A percentile compares a stretch with the other conserved stretches of the same genome.
These are phyloP conservation scores for Parnassius smintheus DNA, from an alignment of 2,888 invertebrate species.

Conservation along the genomic window DNA sequence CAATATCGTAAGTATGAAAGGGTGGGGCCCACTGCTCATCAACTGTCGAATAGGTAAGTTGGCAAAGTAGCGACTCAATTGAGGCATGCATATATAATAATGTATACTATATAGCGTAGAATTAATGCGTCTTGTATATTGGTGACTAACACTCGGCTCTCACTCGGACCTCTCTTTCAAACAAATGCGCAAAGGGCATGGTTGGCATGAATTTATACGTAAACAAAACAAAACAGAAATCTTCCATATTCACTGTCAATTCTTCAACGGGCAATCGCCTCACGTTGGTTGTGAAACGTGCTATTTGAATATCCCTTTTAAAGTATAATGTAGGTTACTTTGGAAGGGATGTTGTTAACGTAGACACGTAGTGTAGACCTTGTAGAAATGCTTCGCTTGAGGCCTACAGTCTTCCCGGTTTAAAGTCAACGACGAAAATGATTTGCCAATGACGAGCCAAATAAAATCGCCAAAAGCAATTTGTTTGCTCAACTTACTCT, in stretches of 20 bases:
- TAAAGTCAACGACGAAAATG: conserved; percentile 30
- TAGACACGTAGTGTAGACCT: conserved; percentile 75
- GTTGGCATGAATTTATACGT: conserved; percentile 71
- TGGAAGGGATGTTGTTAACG: conserved; percentile 58
- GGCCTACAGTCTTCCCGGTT: conserved; percentile 69
- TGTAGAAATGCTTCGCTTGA: conserved; percentile 74
- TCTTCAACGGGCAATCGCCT: conserved; percentile 69
- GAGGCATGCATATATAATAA: conserved; percentile 45
- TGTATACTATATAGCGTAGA: conserved; percentile 35
- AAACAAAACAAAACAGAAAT: conserved; percentile 57
- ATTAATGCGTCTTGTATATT: conserved; percentile 37
- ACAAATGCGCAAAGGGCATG: conserved; percentile 48
- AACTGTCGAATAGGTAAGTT: conserved; percentile 47
- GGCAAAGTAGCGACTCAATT: conserved; percentile 34
- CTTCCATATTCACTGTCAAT: conserved; percentile 73
- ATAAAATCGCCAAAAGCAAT: conserved; percentile 52
- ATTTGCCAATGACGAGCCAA: conserved; percentile 74
- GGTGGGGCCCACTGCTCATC: conserved; percentile 38
- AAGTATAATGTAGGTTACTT: conserved; percentile 33
- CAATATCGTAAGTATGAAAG: conserved; percentile 36
- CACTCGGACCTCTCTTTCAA: conserved; percentile 20
- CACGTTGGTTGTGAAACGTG: conserved; percentile 79
- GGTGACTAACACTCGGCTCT: conserved; percentile 48
- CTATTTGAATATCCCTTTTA: conserved; percentile 63
- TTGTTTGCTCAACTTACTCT: conserved; percentile 56